Conservation (phyloP, 2,797 vertebrate species). For the Bradypodion ventrale region DNA sequence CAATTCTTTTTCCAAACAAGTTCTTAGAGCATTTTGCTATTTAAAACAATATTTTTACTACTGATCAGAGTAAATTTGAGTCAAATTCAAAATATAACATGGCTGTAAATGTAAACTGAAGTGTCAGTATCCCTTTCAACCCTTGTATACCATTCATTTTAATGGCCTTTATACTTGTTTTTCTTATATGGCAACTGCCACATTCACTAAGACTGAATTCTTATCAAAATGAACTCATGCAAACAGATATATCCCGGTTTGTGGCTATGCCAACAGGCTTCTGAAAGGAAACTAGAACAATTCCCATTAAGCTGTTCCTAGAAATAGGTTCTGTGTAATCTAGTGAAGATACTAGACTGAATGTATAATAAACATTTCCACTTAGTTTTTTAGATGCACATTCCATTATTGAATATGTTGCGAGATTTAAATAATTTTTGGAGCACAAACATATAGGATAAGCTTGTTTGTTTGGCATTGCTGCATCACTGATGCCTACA, state of each 20-base stretch:
- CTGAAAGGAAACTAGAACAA: background rate
- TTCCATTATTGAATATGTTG: background rate
- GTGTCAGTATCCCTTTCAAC: background rate
- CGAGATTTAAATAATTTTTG: background rate
- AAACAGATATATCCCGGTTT: background rate
- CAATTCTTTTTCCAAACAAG: background rate
- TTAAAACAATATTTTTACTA: background rate
- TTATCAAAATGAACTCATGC: background rate
- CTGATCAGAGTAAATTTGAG: background rate
- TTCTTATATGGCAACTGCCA: background rate
- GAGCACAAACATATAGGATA: too few species aligned
- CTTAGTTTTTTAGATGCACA: background rate
- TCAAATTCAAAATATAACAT: background rate
- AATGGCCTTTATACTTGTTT: background rate
- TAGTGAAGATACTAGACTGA: background rate
- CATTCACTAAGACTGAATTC: background rate
- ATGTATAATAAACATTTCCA: background rate
- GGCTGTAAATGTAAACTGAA: background rate
- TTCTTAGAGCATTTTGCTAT: background rate
- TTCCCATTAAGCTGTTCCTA: background rate
- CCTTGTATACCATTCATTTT: too few species aligned
- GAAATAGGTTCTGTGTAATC: background rate
- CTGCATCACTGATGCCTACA: too few species aligned
- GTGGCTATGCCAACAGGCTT: background rate
- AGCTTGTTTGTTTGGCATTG: too few species aligned